These are phyloP conservation scores for Siniperca knerii DNA, from an alignment of 2,113 vertebrate species.

Conservation along the genomic window DNA sequence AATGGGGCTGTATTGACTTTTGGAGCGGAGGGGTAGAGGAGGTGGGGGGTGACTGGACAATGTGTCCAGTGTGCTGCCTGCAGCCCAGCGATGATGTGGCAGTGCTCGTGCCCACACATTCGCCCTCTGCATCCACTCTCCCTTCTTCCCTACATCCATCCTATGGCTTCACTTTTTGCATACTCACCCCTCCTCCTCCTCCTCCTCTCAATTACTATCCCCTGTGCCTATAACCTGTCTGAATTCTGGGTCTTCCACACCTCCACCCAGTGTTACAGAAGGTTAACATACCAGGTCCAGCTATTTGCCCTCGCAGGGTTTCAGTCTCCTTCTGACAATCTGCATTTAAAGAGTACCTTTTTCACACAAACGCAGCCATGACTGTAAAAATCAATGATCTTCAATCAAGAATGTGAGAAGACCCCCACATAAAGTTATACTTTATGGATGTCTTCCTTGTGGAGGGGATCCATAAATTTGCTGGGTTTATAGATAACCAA, in stretches of 20 bases:
- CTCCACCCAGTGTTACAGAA: constrained; percentile 6
- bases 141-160: constrained; percentile 31
- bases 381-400: background rate
- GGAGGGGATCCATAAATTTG: background rate
- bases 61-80: constrained; percentile 78
- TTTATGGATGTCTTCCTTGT: background rate
- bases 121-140: constrained; percentile 52
- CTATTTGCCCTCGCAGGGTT: background rate
- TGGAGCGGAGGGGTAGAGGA: constrained; percentile 27
- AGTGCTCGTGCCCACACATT: constrained; percentile 62
- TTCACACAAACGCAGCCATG: background rate
- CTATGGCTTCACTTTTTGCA: background rate
- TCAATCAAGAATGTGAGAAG: background rate
- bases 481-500: background rate
- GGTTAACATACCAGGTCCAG: background rate
- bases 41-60: constrained; percentile 70
- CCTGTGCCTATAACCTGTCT: background rate
- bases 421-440: background rate
- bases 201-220: background rate
- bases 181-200: background rate
- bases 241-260: background rate
- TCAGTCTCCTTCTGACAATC: background rate
- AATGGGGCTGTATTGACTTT: constrained; percentile 63
- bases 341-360: background rate
- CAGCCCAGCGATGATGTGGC: constrained; percentile 80